Base-by-base conservation (phyloP, 2,113 vertebrate species). In the Neogobius melanostomus region DNA sequence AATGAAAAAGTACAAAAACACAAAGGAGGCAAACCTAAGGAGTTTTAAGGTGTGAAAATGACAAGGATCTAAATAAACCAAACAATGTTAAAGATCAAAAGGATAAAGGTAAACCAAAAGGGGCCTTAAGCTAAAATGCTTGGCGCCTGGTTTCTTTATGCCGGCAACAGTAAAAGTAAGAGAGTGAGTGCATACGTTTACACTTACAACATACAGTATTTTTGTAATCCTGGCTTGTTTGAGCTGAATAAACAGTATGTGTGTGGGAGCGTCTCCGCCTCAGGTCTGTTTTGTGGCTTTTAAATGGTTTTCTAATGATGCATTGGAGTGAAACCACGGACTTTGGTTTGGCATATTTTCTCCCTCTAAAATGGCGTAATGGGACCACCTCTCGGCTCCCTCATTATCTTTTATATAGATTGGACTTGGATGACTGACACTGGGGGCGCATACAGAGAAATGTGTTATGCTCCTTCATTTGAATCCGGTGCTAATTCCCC, bases 381-480 rank as follows among this genome's bases (percentile, higher is more conserved):
- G 36, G 6, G 11, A 15, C 36, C 36, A 43, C 36, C 28, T 15
- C 14, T 44, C 36, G 44, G 57, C 57, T n/a, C 8, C 14, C 11
- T 60, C 6, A 43, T 43, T 43, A 36, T 7, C 57, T 4, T 15
- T 44, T 7, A 8, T 15, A 14, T 15, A 8, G 7, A 15, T 43
- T n/a, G 36, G 57, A 60, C 11, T 9, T 11, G 42, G 11, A 3
- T 36, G 11, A 11, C 4, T 12, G 56, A 42, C 14, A 42, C 11
- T 28, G 5, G 1, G 21, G 56, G 56, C 21, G 43, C 28, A 59
- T 15, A 59, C 21, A 36, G 42, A 59, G 15, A 0, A 14, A 14
- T 4, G 11, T 14, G 15, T 11, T 68, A 66, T 77, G 62, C 82
- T 44, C 17, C 43, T 65, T 70, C 68, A 69, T 82, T 69, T 73